Evolutionary conservation across 2,797 vertebrate species (phyloP).

Genomic region (Gambelia wislizenii): DNA sequence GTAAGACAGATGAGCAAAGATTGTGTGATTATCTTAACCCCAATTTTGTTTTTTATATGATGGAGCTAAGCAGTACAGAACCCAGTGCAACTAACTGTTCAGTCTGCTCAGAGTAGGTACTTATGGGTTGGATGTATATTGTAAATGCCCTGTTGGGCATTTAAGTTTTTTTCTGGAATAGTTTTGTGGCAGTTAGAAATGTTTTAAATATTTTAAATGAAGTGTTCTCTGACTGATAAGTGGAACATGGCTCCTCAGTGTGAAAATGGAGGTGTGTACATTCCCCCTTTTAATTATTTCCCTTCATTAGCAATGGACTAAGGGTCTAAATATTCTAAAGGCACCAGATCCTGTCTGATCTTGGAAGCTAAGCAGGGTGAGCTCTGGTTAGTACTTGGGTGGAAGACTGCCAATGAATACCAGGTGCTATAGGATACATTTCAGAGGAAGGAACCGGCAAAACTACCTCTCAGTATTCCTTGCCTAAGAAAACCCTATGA

Average conservation of each 20-base stretch:
- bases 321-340: too few relatives aligned
- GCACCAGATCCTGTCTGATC: too few relatives aligned
- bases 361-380: too few relatives aligned
- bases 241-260: neutral
- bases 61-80: neutral
- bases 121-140: neutral
- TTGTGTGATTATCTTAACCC: too few relatives aligned
- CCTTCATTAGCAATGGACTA: neutral
- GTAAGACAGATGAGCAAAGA: neutral
- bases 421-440: too few relatives aligned
- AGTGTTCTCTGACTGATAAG: neutral
- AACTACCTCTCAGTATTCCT: too few relatives aligned
- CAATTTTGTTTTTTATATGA: too few relatives aligned
- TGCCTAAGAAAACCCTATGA: too few relatives aligned
- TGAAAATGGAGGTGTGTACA: neutral
- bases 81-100: neutral
- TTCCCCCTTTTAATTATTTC: neutral
- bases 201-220: slow-evolving; percentile 20
- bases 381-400: too few relatives aligned
- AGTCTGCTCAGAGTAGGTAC: neutral
- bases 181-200: neutral
- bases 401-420: too few relatives aligned
- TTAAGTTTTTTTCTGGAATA: neutral
- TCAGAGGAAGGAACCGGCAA: too few relatives aligned
- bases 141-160: neutral